phyloP scores from a whole-genome alignment of 92 coral and sea anemone genomes.

The Umimayanthus kanabou region DNA sequence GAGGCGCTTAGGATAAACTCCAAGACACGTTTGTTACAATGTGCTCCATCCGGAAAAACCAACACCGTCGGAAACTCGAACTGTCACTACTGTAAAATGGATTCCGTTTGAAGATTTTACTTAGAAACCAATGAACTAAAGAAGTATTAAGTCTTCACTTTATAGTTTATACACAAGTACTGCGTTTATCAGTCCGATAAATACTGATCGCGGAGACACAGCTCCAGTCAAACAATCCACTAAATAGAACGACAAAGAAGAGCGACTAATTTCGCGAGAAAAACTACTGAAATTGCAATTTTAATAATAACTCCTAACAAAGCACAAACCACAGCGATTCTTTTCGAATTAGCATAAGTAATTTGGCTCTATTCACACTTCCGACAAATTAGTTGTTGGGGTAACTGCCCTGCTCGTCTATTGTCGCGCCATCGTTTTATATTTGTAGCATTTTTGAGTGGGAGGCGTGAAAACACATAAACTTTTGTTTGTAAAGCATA shows the following conservation, averaged over 20 bases:
- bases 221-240: not conserved
- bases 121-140: not conserved
- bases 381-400: conserved; percentile 20
- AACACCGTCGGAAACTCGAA: conserved; percentile 18
- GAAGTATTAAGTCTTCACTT: no score
- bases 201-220: not conserved
- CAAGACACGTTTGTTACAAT: conserved; percentile 4
- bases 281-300: conserved; percentile 25
- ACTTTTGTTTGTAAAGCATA: conserved; percentile 25
- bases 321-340: conserved; percentile 27
- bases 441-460: conserved; percentile 10
- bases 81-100: conserved; percentile 23
- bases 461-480: conserved; percentile 29
- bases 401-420: conserved; percentile 5
- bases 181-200: not conserved
- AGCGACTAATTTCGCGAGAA: conserved; percentile 13
- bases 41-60: conserved; percentile 19
- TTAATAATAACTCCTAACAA: conserved; percentile 37
- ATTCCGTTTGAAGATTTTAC: conserved; percentile 25
- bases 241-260: not conserved
- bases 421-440: not conserved
- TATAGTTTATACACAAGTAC: not conserved
- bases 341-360: conserved; percentile 42
- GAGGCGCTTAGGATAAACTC: not conserved
- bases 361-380: conserved; percentile 38